Conservation (phyloP, 2,797 vertebrate species). For the Somateria mollissima region DNA sequence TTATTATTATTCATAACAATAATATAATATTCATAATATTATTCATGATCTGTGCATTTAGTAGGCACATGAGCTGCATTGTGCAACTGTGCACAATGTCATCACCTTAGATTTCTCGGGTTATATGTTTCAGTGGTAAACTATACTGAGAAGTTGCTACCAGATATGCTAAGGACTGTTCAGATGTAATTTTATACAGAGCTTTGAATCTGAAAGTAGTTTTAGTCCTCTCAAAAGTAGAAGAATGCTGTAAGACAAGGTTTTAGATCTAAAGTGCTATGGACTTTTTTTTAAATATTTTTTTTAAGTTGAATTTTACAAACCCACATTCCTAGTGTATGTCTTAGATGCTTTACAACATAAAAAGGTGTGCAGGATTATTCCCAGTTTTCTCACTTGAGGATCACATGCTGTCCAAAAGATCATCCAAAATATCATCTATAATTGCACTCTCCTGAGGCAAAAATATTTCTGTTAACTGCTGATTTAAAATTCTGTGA, state of each 20-base stretch:
- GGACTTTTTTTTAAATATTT: not conserved
- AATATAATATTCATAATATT: not conserved
- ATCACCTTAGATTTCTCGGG: not conserved
- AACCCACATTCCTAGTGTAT: not conserved
- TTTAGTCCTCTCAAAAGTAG: not conserved
- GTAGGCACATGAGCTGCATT: not conserved
- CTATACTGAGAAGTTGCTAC: not conserved
- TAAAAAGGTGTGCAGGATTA: not conserved
- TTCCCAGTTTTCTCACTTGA: not conserved
- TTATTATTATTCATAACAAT: not conserved
- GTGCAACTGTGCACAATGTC: not conserved
- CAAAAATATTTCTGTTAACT: slow-evolving; percentile 36
- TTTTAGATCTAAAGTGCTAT: not conserved
- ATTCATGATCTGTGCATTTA: not conserved
- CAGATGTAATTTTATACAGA: not conserved
- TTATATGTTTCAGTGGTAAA: not conserved
- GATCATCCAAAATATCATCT: not conserved
- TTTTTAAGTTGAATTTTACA: not conserved
- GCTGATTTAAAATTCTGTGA: slow-evolving; percentile 65
- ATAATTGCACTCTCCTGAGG: not conserved
- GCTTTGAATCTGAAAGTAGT: not conserved
- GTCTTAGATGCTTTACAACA: not conserved
- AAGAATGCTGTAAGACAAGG: not conserved
- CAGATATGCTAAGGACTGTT: not conserved
- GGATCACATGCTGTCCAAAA: not conserved